These are phyloP conservation scores for Caerostris extrusa DNA, from an alignment of 1,140 invertebrate species.

Conservation along the genomic window DNA sequence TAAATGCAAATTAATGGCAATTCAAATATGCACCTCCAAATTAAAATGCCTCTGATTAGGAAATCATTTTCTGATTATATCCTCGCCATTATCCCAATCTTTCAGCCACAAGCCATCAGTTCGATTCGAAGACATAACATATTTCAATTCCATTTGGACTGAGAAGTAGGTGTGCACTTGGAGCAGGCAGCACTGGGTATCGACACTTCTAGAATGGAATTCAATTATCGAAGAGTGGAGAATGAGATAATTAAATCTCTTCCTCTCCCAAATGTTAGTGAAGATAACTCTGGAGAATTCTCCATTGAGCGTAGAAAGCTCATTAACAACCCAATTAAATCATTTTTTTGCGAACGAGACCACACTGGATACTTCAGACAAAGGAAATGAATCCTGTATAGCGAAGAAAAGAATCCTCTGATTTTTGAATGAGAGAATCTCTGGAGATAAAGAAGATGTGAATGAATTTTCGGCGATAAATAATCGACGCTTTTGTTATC, in stretches of 20 bases:
- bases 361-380: background rate
- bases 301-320: background rate
- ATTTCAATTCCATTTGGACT: too few species aligned
- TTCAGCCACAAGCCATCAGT: too few species aligned
- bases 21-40: too few species aligned
- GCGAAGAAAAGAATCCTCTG: background rate
- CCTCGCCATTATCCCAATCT: too few species aligned
- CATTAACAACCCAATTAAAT: conserved; percentile 18
- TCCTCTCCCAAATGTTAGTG: background rate
- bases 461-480: too few species aligned
- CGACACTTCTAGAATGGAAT: background rate
- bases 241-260: background rate
- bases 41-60: too few species aligned
- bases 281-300: background rate
- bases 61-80: too few species aligned
- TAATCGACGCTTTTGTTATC: too few species aligned
- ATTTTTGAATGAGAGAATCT: background rate
- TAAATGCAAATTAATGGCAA: too few species aligned
- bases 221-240: background rate
- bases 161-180: too few species aligned
- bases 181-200: background rate
- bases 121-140: too few species aligned
- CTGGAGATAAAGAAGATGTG: too few species aligned
- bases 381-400: background rate
- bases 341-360: background rate